A percentile compares a stretch with the other conserved stretches of the same genome.
Evolutionary conservation across 2,797 vertebrate species (phyloP).

Genomic region (Oreochromis mossambicus): DNA sequence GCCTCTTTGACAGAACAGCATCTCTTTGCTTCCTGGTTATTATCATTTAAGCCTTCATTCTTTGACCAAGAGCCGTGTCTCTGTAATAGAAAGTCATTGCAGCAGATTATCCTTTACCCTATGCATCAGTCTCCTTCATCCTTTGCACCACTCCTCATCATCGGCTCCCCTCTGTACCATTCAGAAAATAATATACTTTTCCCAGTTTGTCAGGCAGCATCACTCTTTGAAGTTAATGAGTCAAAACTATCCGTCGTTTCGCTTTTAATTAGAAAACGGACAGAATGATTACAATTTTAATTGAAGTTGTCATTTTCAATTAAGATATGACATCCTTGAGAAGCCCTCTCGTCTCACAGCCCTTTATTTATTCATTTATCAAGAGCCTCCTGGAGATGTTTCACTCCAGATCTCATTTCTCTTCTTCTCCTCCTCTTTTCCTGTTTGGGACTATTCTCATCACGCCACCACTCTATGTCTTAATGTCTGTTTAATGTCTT

Average conservation of each 20-base stretch:
- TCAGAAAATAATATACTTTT: constrained; percentile 49
- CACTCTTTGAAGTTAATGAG: constrained; percentile 82
- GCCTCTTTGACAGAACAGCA: not conserved
- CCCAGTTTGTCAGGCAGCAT: constrained; percentile 45
- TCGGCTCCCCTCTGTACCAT: constrained; percentile 15
- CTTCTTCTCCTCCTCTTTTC: not conserved
- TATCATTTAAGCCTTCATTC: constrained; percentile 19
- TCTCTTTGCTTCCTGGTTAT: constrained; percentile 6
- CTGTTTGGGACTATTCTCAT: not conserved
- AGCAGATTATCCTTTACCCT: constrained; percentile 34
- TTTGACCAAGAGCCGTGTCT: constrained; percentile 4
- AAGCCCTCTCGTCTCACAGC: constrained; percentile 41
- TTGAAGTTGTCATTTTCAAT: constrained; percentile 84
- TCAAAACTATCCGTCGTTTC: constrained; percentile 79
- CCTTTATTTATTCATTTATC: constrained; percentile 61
- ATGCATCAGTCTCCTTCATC: constrained; percentile 19
- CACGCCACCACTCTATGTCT: not conserved
- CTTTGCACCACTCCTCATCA: constrained; percentile 18
- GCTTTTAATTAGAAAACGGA: constrained; percentile 81
- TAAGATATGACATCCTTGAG: constrained; percentile 79
- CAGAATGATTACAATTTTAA: constrained; percentile 83
- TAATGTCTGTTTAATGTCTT: not conserved
- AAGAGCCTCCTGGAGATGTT: constrained; percentile 42
- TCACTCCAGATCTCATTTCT: constrained; percentile 14
- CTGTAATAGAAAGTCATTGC: constrained; percentile 20